Evolutionary conservation across 2,113 vertebrate species (phyloP), one percentile per base, ranked within the genome.

Genomic region (Eretmochelys imbricata): DNA sequence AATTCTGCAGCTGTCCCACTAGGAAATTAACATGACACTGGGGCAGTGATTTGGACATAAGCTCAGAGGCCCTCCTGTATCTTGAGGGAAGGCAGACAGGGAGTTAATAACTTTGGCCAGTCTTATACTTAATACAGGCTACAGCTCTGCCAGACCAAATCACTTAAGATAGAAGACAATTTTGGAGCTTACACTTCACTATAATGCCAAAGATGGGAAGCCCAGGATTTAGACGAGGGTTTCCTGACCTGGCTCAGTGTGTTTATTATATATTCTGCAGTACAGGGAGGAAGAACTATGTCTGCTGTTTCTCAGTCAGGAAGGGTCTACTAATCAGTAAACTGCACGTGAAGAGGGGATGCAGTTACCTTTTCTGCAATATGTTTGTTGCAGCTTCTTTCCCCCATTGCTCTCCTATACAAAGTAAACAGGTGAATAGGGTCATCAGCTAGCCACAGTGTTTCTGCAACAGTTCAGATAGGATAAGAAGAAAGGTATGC

Each of bases 1-100:
- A 35, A 54, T 65, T 88, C 69, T 90, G 90, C 83, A 93, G 90
- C 89, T 91, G 91, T 95, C 93, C 59, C 87, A 87, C 79, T 76
- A 69, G 89, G 76, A 89, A 80, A 91, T 1, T 4, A 72, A 78
- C 5, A 9, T 92, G 96, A 85, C 87, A 82, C 10, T 0, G 65
- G 78, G 35, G 89, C 78, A 84, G 84, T 1, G 2, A 80, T 50
- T 2, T 35, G 53, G 75, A 54, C 75, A 27, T 83, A 91, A 76
- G 25, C 81, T 80, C 49, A 49, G 91, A 38, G 91, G 82, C 89
- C 76, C 82, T 10, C 76, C 10, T 2, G 9, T 78, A 87, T 89
- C 82, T 83, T 19, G 65, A 82, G 92, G 80, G 54, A 90, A 95
- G 93, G 85, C 87, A 81, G 97, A 95, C 53, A 0, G 0, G 87